phyloP scores from a whole-genome alignment of 2,113 vertebrate species.

The Tyto alba region DNA sequence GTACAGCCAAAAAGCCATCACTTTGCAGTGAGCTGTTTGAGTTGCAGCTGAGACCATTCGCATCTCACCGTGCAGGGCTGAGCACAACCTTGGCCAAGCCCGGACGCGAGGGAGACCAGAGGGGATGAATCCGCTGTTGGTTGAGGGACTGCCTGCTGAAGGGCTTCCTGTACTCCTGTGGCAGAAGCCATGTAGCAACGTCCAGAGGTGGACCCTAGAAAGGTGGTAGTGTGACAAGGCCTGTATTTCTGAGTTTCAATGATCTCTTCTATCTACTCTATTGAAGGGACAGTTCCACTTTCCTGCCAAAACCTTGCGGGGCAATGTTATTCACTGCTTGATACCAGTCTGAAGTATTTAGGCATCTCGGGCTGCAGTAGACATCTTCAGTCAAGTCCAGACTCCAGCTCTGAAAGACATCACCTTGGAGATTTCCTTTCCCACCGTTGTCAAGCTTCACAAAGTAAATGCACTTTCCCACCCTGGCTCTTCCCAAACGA shows the following conservation, averaged over 20 bases:
- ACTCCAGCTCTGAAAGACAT: conserved; percentile 52
- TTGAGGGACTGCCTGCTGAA: neutral
- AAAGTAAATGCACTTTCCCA: conserved; percentile 39
- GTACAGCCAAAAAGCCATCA: neutral
- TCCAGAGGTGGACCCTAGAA: neutral
- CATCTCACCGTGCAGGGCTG: fast-evolving
- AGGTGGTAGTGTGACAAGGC: neutral
- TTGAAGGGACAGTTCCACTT: conserved; percentile 56
- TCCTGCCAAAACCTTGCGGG: conserved; percentile 56
- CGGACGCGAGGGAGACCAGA: neutral
- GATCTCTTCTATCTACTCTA: conserved; percentile 51
- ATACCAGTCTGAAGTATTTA: conserved; percentile 65
- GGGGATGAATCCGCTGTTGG: neutral
- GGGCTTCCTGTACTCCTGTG: neutral
- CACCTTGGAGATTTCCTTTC: conserved; percentile 60
- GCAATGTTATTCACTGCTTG: conserved; percentile 61
- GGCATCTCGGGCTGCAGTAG: conserved; percentile 58
- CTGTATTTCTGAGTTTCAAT: conserved; percentile 46
- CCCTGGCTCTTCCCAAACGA: neutral
- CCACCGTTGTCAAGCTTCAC: conserved; percentile 53
- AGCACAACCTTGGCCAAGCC: neutral
- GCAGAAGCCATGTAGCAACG: fast-evolving
- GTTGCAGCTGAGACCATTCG: neutral
- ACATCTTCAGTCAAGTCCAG: conserved; percentile 48
- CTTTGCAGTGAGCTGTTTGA: neutral